Evolutionary conservation across 2,888 invertebrate species (phyloP), one percentile per base, ranked within the genome.

Genomic region (Tromatobia lineatoria): DNA sequence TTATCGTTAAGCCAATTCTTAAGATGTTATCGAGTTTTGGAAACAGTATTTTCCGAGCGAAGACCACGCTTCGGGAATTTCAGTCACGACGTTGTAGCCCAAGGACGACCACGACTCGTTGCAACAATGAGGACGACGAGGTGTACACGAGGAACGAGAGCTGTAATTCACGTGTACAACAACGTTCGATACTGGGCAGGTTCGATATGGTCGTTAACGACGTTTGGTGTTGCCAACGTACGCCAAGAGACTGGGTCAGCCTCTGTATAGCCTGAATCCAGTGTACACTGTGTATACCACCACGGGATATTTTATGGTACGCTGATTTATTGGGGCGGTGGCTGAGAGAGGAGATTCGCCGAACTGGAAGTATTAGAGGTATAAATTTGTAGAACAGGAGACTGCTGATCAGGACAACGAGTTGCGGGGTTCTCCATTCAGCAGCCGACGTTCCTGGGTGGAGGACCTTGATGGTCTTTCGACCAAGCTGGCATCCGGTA

Each of bases 151-250:
- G 59, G 18, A 45, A 29, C n/a, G 20, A 61, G 34, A 61, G 50
- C 74, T 59, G 61, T 74, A 74, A 74, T 74, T 74, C 74, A 74
- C 47, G 74, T 74, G 61, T 74, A 25, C 57, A 25, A 59, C 57
- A 73, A 42, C 59, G 74, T 61, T 61, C 61, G 74, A 74, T 61
- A 50, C 74, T 20, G 15, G 47, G 54, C n/a, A 69, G 42, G 54
- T 66, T 67, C 52, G 76, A 67, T 66, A 67, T 47, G 57, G 54
- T 77, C 76, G 76, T 67, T 77, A 77, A 77, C 76, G 76, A 77
- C 54, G 76, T 77, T 77, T 77, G 67, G 42, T 59, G 61, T 61
- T 74, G 61, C 61, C 61, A 47, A 50, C 74, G 74, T 50, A 74
- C 50, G 18, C 34, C 61, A 25, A 34, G 47, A 61, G 74, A 61